A percentile compares a stretch with the other conserved stretches of the same genome.
Evolutionary conservation across 2,888 invertebrate genomes (phyloP).

Genomic region (Thecophora atra): DNA sequence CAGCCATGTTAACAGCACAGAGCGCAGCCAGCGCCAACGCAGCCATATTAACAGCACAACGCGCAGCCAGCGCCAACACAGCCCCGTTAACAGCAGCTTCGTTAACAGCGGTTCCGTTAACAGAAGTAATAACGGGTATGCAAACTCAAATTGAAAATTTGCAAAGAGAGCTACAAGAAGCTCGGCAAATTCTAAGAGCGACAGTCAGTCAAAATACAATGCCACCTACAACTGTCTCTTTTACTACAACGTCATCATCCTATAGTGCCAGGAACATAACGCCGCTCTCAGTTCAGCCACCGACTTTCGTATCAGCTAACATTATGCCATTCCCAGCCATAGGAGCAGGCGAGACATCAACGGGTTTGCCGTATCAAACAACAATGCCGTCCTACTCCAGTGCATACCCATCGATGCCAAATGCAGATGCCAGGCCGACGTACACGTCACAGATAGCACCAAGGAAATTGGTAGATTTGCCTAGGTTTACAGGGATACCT

Average conservation of each 20-base stretch:
- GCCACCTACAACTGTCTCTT: conserved; percentile 5
- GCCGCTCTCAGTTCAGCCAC: background rate
- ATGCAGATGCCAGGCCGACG: background rate
- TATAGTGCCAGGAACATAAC: background rate
- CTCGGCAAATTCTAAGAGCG: background rate
- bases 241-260: background rate
- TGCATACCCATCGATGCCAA: background rate
- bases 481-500: conserved; percentile 37
- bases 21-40: no score
- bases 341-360: background rate
- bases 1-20: background rate
- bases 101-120: background rate
- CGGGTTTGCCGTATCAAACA: background rate
- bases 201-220: background rate
- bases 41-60: no score
- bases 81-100: background rate
- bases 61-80: no score
- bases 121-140: background rate
- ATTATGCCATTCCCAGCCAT: background rate
- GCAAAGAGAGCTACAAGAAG: background rate
- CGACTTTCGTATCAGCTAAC: background rate
- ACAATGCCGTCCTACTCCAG: background rate
- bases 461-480: conserved; percentile 38
- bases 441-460: background rate
- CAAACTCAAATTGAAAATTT: conserved; percentile 4